Evolutionary conservation across 1,140 invertebrate species (phyloP).

Genomic region (Helicoverpa armigera): DNA sequence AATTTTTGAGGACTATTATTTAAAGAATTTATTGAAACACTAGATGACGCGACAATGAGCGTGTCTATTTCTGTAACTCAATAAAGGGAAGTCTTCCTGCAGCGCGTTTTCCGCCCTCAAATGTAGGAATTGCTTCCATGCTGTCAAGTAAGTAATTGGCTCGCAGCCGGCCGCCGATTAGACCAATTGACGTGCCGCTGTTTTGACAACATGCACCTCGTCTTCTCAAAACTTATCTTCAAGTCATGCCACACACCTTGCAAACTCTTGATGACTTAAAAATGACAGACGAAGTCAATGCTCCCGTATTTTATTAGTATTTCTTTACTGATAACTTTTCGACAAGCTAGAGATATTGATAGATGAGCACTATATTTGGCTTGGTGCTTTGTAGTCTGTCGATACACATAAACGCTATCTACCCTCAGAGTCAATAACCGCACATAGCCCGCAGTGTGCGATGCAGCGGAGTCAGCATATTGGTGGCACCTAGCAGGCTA

Average conservation of each 20-base stretch:
- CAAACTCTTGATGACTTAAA: too few species aligned
- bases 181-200: slow-evolving; percentile 84
- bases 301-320: too few species aligned
- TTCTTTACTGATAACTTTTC: too few species aligned
- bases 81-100: slow-evolving; percentile 84
- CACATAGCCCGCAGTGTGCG: slow-evolving; percentile 30
- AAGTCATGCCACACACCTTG: neutral
- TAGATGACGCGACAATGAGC: slow-evolving; percentile 56
- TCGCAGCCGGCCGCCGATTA: slow-evolving; percentile 83
- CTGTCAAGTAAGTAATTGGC: slow-evolving; percentile 85
- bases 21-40: slow-evolving; percentile 12
- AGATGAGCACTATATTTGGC: too few species aligned
- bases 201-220: slow-evolving; percentile 80
- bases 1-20: neutral
- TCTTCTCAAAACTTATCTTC: slow-evolving; percentile 36
- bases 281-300: too few species aligned
- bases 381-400: neutral
- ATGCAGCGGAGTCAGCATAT: slow-evolving; percentile 38
- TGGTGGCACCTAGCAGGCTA: slow-evolving; percentile 47
- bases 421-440: slow-evolving; percentile 53
- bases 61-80: slow-evolving; percentile 77
- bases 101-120: slow-evolving; percentile 81
- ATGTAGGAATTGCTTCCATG: slow-evolving; percentile 85
- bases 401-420: slow-evolving; percentile 39
- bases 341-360: too few species aligned